Percentiles rank a stretch among this genome's conserved stretches.
Evolutionary conservation across 1,140 invertebrate genomes (phyloP).

Genomic region (Epicauta chinensis): DNA sequence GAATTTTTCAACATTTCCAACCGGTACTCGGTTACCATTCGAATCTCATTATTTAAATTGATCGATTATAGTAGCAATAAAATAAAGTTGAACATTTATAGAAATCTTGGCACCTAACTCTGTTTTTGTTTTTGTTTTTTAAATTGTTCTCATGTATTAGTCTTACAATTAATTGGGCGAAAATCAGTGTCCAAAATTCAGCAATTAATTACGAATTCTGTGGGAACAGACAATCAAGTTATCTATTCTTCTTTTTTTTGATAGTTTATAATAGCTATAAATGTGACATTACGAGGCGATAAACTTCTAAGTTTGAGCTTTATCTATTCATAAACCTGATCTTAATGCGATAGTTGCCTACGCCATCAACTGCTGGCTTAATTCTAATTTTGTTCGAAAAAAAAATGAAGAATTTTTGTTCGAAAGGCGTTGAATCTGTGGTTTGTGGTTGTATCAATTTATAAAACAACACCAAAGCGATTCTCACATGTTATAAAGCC

Average conservation of each 20-base stretch:
- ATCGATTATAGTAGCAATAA: slow-evolving; percentile 22
- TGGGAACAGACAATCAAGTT: slow-evolving; percentile 7
- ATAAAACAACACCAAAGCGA: background rate
- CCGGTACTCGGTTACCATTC: background rate
- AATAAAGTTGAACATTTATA: slow-evolving; percentile 28
- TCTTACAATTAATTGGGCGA: too few relatives aligned
- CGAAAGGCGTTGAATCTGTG: too few relatives aligned
- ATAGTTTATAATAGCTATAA: slow-evolving; percentile 14
- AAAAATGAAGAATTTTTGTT: too few relatives aligned
- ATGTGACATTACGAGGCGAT: slow-evolving; percentile 1
- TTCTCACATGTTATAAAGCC: slow-evolving; percentile 3
- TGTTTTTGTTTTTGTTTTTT: too few relatives aligned
- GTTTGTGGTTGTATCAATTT: too few relatives aligned
- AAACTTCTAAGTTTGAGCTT: slow-evolving; percentile 12
- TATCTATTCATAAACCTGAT: slow-evolving; percentile 11
- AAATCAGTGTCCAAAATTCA: background rate
- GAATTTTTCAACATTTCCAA: too few relatives aligned
- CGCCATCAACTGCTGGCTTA: slow-evolving; percentile 7
- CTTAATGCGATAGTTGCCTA: slow-evolving; percentile 9
- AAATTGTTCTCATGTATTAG: too few relatives aligned
- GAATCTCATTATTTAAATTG: slow-evolving; percentile 15
- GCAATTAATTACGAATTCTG: slow-evolving; percentile 13
- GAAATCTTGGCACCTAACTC: slow-evolving; percentile 28
- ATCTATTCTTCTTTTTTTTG: slow-evolving; percentile 4
- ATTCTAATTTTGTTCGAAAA: too few relatives aligned